A percentile compares a stretch with the other conserved stretches of the same genome.
Conservation (phyloP, 2,797 vertebrate species). For the Darevskia mixta region DNA sequence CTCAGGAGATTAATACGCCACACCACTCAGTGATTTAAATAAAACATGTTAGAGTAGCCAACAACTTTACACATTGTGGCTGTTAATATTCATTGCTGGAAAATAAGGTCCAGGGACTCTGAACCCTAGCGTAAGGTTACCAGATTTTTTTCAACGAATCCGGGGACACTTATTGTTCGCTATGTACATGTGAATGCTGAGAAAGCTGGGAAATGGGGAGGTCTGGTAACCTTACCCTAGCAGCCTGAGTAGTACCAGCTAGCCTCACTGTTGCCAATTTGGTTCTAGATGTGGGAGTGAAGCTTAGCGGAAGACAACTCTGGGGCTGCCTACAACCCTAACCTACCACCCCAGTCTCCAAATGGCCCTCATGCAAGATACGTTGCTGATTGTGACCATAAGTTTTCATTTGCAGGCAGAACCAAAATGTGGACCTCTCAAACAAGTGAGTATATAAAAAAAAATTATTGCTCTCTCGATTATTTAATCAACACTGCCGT, state of each 20-base stretch:
- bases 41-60: background rate
- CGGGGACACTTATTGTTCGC: too few relatives aligned
- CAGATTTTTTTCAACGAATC: too few relatives aligned
- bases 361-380: background rate
- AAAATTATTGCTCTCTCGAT: background rate
- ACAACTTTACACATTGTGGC: background rate
- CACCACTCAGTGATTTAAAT: background rate
- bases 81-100: background rate
- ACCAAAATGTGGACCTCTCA: background rate
- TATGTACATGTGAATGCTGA: too few relatives aligned
- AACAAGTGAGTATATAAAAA: background rate
- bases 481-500: background rate
- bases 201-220: too few relatives aligned
- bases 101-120: too few relatives aligned
- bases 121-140: too few relatives aligned
- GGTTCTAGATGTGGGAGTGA: too few relatives aligned
- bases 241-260: background rate
- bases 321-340: background rate
- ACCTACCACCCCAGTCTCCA: background rate
- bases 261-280: background rate
- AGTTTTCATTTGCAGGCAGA: background rate
- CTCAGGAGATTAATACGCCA: constrained; percentile 41
- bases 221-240: too few relatives aligned
- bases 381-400: background rate
- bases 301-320: background rate